Evolutionary conservation across 1,140 invertebrate genomes (phyloP).

Genomic region (Calephelis nemesis): DNA sequence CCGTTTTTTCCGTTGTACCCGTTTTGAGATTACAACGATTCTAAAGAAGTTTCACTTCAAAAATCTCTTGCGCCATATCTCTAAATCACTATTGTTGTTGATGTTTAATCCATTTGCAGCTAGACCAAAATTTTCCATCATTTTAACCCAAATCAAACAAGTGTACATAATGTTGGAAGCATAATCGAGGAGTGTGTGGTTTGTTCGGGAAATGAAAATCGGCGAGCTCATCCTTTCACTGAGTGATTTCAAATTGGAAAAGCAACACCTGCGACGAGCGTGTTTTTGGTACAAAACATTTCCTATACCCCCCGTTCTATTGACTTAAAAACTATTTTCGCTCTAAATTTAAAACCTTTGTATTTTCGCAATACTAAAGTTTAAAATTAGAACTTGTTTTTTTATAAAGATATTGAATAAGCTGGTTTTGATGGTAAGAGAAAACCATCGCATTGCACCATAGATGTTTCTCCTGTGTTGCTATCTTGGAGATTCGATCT

Average conservation of each 20-base stretch:
- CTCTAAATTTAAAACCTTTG: constrained; percentile 1
- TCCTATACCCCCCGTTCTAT: constrained; percentile 29
- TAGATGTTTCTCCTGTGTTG: too few relatives aligned
- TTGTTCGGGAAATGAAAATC: constrained; percentile 55
- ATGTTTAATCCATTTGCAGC: constrained; percentile 26
- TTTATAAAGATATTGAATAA: too few relatives aligned
- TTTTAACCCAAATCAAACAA: constrained; percentile 33
- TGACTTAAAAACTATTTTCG: constrained; percentile 33
- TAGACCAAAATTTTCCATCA: constrained; percentile 46
- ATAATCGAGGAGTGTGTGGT: constrained; percentile 29
- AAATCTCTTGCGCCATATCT: too few relatives aligned
- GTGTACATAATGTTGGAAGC: constrained; percentile 23
- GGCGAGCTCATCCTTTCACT: constrained; percentile 38
- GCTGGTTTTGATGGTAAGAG: too few relatives aligned
- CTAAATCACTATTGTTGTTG: background rate
- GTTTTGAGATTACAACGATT: too few relatives aligned
- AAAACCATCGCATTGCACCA: too few relatives aligned
- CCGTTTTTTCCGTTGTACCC: too few relatives aligned
- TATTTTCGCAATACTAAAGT: background rate
- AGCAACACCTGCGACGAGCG: constrained; percentile 46
- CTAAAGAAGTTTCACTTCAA: too few relatives aligned
- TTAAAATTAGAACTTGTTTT: background rate
- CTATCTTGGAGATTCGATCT: too few relatives aligned
- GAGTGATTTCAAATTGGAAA: constrained; percentile 49
- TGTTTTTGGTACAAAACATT: constrained; percentile 44